Evolutionary conservation across 2,888 invertebrate genomes (phyloP), one percentile per base, ranked within the genome.

Genomic region (Drosophila lacicola): DNA sequence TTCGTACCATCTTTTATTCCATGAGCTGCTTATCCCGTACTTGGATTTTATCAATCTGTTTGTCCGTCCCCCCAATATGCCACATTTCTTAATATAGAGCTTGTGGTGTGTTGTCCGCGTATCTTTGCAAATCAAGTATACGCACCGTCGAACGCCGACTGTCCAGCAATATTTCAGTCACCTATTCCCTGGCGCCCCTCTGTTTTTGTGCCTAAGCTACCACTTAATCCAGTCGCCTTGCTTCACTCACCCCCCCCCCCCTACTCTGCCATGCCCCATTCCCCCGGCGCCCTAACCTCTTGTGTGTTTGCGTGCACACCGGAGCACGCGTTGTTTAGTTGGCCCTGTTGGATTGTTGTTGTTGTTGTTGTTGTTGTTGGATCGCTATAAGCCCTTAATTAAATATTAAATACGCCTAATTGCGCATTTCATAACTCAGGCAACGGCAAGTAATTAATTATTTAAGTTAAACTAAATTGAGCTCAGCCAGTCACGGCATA

Each of bases 391-490:
- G 83, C 78, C 80, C 88, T 86, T 86, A 88, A 89, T 88, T 88
- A 89, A 88, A 89, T 89, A 88, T 88, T 88, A 86, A 82, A 89
- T 75, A 76, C 82, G 79, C 72, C 84, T 88, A 88, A 88, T 89
- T 86, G 88, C 86, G 84, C 86, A 89, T 88, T 88, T 89, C 86
- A 88, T 88, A 89, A 84, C 89, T 82, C 79, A 81, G 81, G 86
- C 83, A 88, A 74, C 79, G 74, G 77, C 77, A 84, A 70, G 74
- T 84, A 78, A 89, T 89, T 88, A 88, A 89, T 88, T 88, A 88
- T 86, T 84, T 73, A 89, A 81, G 81, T 78, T 78, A 68, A 89
- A 88, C 88, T 82, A 86, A 88, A 88, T 86, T 88, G 88, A 89
- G 83, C 83, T 71, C 64, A 67, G 51, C 68, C 75, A 64, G 70